Percentiles rank a stretch among this genome's conserved stretches.
Evolutionary conservation across 2,113 vertebrate genomes (phyloP).

Genomic region (Sigmodon hispidus): DNA sequence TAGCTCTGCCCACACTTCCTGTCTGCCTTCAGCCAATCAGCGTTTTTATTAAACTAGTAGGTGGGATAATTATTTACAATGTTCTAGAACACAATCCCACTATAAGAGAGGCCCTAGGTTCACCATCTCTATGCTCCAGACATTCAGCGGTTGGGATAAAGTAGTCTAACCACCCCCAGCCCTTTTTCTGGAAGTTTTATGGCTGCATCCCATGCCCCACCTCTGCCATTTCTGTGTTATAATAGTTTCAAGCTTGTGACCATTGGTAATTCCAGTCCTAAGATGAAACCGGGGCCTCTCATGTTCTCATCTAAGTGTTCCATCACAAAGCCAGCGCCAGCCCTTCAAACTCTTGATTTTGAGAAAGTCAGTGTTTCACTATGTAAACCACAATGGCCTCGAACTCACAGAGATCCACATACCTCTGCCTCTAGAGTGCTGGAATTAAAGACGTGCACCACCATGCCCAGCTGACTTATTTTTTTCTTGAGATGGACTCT

Average conservation of each 20-base stretch:
- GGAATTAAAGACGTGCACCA: background rate
- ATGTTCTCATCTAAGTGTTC: background rate
- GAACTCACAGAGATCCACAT: background rate
- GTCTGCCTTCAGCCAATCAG: too few species aligned
- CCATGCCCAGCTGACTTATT: background rate
- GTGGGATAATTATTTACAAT: too few species aligned
- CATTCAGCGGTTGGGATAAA: background rate
- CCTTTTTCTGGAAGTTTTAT: background rate
- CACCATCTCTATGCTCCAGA: background rate
- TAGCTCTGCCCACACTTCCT: too few species aligned
- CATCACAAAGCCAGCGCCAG: background rate
- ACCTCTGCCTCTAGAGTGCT: background rate
- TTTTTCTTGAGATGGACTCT: background rate
- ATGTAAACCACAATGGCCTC: background rate
- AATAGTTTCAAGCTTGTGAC: background rate
- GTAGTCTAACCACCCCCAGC: accelerated
- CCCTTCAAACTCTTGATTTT: background rate
- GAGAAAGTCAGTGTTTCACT: background rate
- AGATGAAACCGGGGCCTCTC: background rate
- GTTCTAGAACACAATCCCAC: too few species aligned
- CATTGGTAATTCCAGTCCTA: background rate
- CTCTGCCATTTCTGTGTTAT: background rate
- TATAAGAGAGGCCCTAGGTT: too few species aligned
- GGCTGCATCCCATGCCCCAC: too few species aligned
- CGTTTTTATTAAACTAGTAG: too few species aligned